Evolutionary conservation across 2,113 vertebrate species (phyloP), one percentile per base, ranked within the genome.

Genomic region (Crypturellus undulatus): DNA sequence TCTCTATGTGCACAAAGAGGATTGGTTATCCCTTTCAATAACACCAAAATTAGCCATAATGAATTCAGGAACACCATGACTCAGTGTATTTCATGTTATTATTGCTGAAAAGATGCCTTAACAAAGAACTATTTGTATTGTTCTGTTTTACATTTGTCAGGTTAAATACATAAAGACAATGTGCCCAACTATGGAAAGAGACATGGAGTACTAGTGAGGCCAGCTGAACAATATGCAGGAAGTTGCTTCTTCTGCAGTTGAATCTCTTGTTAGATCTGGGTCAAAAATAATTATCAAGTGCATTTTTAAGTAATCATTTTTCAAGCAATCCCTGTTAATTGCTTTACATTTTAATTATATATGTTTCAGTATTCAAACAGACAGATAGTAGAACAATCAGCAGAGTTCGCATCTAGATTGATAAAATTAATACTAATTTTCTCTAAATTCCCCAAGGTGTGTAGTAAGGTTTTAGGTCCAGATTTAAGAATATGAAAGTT

Each of bases 31-130:
- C 40, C 45, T 80, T 90, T 43, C 63, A 90, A 78, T 67, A 36
- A 67, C 73, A 87, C 4, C 9, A 84, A 68, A 92, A 86, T 63
- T 69, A 83, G 22, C 34, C 30, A 62, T 65, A 73, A 65, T 47
- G 83, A 12, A 9, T 83, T 77, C 38, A 24, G 17, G 40, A 92
- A 88, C 56, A 32, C 63, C 47, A 36, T 60, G 47, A 86, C 51
- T 96, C 92, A 65, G 59, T 92, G 79, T 88, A 90, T 95, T 93
- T 94, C 72, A 79, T 87, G 52, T 36, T 92, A 60, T 26, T 70
- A 58, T 82, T 72, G 89, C 67, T 93, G 80, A 91, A 91, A 94
- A 94, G 26, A 67, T 88, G 28, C 78, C 68, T 79, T 71, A 93
- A 92, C 47, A 51, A 87, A 91, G 40, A 90, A 20, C 22, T 38